These are phyloP conservation scores for Hippotragus niger DNA, from an alignment of 2,113 vertebrate genomes.

Conservation along the genomic window DNA sequence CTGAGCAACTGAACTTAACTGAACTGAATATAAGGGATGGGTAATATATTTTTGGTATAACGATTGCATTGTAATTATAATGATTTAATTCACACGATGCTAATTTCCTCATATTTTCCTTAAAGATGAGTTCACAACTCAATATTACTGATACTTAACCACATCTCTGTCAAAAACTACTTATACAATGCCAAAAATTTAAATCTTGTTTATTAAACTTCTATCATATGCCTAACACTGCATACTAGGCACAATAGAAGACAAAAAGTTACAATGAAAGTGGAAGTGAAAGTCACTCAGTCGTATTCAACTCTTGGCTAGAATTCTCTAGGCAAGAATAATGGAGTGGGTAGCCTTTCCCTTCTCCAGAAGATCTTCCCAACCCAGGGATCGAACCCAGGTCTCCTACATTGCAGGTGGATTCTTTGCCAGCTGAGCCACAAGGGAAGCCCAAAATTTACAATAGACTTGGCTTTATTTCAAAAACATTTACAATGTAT, in stretches of 20 bases:
- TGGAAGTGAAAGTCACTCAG: background rate
- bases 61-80: background rate
- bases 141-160: background rate
- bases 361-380: background rate
- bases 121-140: constrained; percentile 20
- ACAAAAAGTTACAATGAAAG: background rate
- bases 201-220: background rate
- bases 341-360: background rate
- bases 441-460: background rate
- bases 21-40: background rate
- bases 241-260: background rate
- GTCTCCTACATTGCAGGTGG: background rate
- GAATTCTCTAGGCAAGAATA: background rate
- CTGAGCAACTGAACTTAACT: background rate
- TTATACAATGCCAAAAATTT: background rate
- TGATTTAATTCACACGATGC: background rate
- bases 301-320: background rate
- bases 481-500: background rate
- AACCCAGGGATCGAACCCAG: background rate
- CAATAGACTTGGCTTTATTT: background rate
- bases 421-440: background rate
- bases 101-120: constrained; percentile 22
- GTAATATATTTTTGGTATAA: background rate
- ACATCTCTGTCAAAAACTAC: background rate
- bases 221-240: background rate